Base-by-base conservation (phyloP, 2,113 vertebrate genomes). In the Oplegnathus fasciatus region DNA sequence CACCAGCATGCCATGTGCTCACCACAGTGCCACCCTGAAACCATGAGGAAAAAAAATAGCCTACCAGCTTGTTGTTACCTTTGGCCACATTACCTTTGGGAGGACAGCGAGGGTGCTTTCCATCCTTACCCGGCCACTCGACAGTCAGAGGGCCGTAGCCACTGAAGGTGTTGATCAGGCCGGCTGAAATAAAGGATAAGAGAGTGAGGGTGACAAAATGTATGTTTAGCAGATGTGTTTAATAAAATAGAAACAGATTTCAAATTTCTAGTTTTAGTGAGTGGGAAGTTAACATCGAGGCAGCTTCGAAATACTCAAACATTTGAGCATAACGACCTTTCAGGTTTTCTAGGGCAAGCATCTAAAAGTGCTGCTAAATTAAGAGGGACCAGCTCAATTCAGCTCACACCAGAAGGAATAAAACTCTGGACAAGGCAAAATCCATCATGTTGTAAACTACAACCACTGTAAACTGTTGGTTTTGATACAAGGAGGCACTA, bases 81-180 rank as follows among this genome's bases (percentile, higher is more conserved):
- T 99, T 99, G 58, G 97, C 98, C 95, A 97, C 97, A 98, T 99
- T 99, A 99, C 99, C 99, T 99, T 99, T 99, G 93, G 99, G 99
- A 96, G 99, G 99, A 95, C 97, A 99, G 95, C 98, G 98, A 69
- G 98, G 99, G 94, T 99, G 98, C 93, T 99, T 99, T 93, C 98
- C 98, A 96, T 99, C 99, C 98, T 99, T 99, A 98, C 99, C 99
- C 84, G 98, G 99, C 99, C 99, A 99, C 93, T 99, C 98, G 92
- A 99, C 99, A 94, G 94, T 98, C 93, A 99, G 94, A 64, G 98
- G 97, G 82, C 99, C 99, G 92, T 99, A 99, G 6, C 97, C 97
- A 92, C 97, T 97, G 95, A 99, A 99, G 44, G 98, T 98, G 94
- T 97, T 99, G 93, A 99, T 96, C 91, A 99, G 94, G 75, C 98